Base-by-base conservation (phyloP, 2,113 vertebrate genomes). In the Syngnathoides biaculeatus region DNA sequence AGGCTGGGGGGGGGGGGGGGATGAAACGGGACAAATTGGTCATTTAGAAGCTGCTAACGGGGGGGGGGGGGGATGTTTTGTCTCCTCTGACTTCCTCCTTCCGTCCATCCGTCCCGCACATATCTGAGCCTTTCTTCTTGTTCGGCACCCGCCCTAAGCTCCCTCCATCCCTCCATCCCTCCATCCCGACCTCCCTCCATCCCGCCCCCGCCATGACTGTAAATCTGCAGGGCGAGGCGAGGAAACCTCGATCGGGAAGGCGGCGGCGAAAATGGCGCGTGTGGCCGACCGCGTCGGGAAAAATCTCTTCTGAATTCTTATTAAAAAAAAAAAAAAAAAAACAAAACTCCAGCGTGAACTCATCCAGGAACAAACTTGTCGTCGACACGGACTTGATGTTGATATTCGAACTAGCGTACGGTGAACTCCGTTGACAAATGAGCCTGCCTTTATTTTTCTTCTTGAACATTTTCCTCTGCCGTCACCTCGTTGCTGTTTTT, bases 191-290 rank as follows among this genome's bases (percentile, higher is more conserved):
- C 55, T 26, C 55, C 52, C 20, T 22, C 52, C 48, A n/a, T 22
- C 22, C 40, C 39, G 8, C 40, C 14, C 39, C 40, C 60, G 40
- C 60, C 60, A 45, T 62, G 43, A 45, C 60, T 26, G 60, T 62
- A 62, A 62, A 62, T 45, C 39, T 26, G 60, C 43, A 62, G 60
- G 59, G 59, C 59, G 30, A 26, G 20, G n/a, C 59, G 59, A 62
- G 59, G n/a, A 26, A 62, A 62, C 59, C 39, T 62, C 39, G 43
- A 62, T 62, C 39, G 24, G 59, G 13, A 20, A 62, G 39, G 39
- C 60, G 24, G 12, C 13, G 24, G 39, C 39, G 60, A 26, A 62
- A 17, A 62, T 15, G 38, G 19, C 40, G 38, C 40, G 35, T 40
- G n/a, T 62, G 39, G 14, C 39, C 15, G 22, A 43, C 39, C 22